phyloP scores from a whole-genome alignment of 2,113 vertebrate genomes.

The Stigmatopora argus region DNA sequence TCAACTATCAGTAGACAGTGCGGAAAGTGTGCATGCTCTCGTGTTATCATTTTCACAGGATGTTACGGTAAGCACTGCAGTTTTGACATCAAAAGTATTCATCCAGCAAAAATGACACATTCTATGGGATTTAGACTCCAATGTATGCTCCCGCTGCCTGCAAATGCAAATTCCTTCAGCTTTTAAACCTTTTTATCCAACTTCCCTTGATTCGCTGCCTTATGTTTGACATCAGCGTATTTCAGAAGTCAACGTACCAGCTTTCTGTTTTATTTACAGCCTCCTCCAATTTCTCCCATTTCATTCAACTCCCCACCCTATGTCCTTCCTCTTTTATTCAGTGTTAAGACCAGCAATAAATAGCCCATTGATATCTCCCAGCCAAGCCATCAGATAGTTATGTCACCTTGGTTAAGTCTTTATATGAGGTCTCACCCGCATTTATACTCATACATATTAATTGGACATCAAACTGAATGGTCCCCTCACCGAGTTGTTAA shows the following conservation, averaged over 20 bases:
- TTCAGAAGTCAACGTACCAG: slow-evolving; percentile 40
- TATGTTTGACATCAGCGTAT: slow-evolving; percentile 38
- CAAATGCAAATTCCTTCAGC: slow-evolving; percentile 49
- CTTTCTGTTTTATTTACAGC: slow-evolving; percentile 26
- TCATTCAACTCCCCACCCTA: neutral
- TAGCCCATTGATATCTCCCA: slow-evolving; percentile 36
- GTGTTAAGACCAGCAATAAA: slow-evolving; percentile 32
- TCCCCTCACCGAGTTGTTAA: slow-evolving; percentile 32
- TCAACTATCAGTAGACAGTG: slow-evolving; percentile 50
- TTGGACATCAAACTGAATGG: slow-evolving; percentile 54
- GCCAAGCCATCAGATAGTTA: slow-evolving; percentile 50
- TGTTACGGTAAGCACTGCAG: slow-evolving; percentile 36
- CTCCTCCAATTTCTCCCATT: neutral
- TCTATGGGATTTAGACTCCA: slow-evolving; percentile 47
- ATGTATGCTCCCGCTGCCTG: slow-evolving; percentile 29
- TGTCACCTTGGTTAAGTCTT: slow-evolving; percentile 47
- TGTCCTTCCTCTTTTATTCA: slow-evolving; percentile 17
- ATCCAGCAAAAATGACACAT: slow-evolving; percentile 30
- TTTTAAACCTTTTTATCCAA: slow-evolving; percentile 52
- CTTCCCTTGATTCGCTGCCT: slow-evolving; percentile 36
- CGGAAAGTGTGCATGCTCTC: slow-evolving; percentile 13
- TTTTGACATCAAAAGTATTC: slow-evolving; percentile 55
- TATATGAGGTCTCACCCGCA: slow-evolving; percentile 40
- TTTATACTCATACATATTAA: slow-evolving; percentile 60
- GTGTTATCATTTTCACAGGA: slow-evolving; percentile 50